Base-by-base conservation (phyloP, 2,113 vertebrate species). In the Puma concolor region DNA sequence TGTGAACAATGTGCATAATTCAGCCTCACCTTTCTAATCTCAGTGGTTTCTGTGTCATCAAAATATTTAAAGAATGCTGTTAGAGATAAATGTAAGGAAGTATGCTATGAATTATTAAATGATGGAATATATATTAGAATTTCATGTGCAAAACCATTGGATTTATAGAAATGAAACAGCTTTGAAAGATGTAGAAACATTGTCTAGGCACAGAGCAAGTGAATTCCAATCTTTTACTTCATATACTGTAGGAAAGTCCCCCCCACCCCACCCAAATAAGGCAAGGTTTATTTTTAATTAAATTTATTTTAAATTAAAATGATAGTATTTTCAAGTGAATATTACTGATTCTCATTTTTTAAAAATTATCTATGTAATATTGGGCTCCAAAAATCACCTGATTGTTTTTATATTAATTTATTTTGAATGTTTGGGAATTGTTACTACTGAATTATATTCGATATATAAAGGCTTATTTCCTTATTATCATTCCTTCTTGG, bases 361-460 rank as follows among this genome's bases (percentile, higher is more conserved):
- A 74, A 77, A 77, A 77, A 48, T 76, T 57, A 69, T 50, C 4
- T 36, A 13, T 54, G 5, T 88, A 44, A 95, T 27, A 3, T 8
- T 14, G 29, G 38, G 44, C 6, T 83, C 21, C 15, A 48, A 74
- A 69, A 41, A 60, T 33, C 63, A 63, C 38, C 12, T 77, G 10
- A 16, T 66, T 48, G 88, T 44, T 86, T 96, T 87, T 91, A 52
- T 76, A 52, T 92, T 72, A 76, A 91, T 82, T 96, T 89, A 82
- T 83, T 86, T 90, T 90, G 14, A 96, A 88, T 91, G 36, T 7
- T 82, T 94, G 12, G 48, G 19, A 36, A 17, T 84, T 92, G 7
- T 86, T 92, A 21, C 38, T 83, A 19, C 36, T 91, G 60, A 71
- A 54, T 79, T 88, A 33, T 25, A 60, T 57, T 79, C 57, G 52